Evolutionary conservation across 2,113 vertebrate species (phyloP).

Genomic region (Sprattus sprattus): DNA sequence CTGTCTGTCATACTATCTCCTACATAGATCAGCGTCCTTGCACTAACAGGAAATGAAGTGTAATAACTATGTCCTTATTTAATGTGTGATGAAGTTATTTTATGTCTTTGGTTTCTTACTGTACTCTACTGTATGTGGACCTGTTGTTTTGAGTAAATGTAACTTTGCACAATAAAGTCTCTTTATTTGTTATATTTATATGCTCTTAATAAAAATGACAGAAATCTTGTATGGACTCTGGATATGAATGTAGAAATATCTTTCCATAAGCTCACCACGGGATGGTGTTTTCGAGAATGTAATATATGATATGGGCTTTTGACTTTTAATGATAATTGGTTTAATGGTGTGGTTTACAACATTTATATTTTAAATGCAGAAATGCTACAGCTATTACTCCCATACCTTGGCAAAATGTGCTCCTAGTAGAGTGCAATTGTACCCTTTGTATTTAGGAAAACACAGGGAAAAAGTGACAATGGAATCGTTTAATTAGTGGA

Average conservation of each 20-base stretch:
- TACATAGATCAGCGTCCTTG: not conserved
- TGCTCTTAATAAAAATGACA: not conserved
- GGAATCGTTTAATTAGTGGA: not conserved
- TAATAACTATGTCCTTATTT: not conserved
- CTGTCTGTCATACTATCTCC: not conserved
- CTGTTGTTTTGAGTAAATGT: not conserved
- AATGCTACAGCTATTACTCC: not conserved
- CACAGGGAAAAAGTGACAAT: not conserved
- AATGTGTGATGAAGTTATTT: conserved; percentile 8
- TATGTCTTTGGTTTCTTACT: not conserved
- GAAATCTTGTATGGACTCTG: not conserved
- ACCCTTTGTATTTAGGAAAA: not conserved
- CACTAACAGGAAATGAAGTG: conserved; percentile 10
- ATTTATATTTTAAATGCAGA: not conserved
- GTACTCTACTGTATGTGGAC: not conserved
- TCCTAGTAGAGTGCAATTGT: not conserved
- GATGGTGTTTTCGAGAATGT: not conserved
- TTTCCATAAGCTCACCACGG: not conserved
- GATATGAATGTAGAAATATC: not conserved
- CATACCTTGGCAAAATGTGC: not conserved
- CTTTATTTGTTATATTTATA: not conserved
- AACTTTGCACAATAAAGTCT: not conserved
- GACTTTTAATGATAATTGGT: not conserved
- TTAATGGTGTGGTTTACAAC: not conserved
- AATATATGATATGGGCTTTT: not conserved